Evolutionary conservation across 2,113 vertebrate species (phyloP).

Genomic region (human (Homo sapiens)): GRCh38 chr5:146080001-146080500

Average conservation of each 20-base stretch:
- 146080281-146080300: not conserved
- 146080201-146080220: not conserved
- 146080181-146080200: not conserved
- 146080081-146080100: not conserved
- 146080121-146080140: no score
- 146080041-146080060: not conserved
- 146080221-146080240: not conserved
- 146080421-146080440: not conserved
- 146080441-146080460: conserved; percentile 39
- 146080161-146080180: not conserved
- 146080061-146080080: conserved; percentile 14
- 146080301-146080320: not conserved
- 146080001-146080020: not conserved
- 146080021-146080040: conserved; percentile 7
- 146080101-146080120: not conserved
- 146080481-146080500: not conserved
- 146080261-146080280: not conserved
- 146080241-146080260: not conserved
- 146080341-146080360: not conserved
- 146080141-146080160: not conserved
- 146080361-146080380: conserved; percentile 29
- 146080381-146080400: conserved; percentile 49
- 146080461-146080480: not conserved
- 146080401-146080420: conserved; percentile 42
- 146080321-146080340: not conserved